Base-by-base conservation (phyloP, 2,113 vertebrate species). In the Triplophysa siluroides region DNA sequence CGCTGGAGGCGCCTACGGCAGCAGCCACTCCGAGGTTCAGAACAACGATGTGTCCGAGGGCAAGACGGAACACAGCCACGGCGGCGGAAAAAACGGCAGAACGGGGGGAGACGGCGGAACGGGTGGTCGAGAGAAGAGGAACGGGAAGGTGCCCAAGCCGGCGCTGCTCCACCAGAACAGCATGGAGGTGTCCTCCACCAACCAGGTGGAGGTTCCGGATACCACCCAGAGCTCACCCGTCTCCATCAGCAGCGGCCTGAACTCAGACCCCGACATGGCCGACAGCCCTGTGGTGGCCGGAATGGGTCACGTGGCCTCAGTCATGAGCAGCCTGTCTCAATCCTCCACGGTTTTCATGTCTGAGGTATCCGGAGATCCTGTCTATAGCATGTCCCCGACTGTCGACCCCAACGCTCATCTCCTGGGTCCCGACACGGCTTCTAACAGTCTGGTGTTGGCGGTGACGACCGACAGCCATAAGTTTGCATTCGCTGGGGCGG, bases 31-130 rank as follows among this genome's bases (percentile, higher is more conserved):
- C 0, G 98, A 98, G 90, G 97, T 99, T 81, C 98, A 99, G 90
- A 98, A 99, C 92, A 99, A 97, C 0, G 97, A 99, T 21, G 97
- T 99, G 80, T 98, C 97, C 0, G 97, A 99, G 84, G 96, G 97
- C 84, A 96, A 97, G 90, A 98, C 96, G 0, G 96, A 97, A 84
- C 94, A 94, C 87, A 93, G 93, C 83, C 94, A 96, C 0, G 87
- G 92, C 79, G 95, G 95, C 73, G 87, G 86, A 23, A 82, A 89
- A 90, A 86, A 83, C 2, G 91, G 95, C 93, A 85, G 83, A 85
- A 83, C 50, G 93, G 95, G 0, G 73, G 92, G 85, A 90, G 93
- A 80, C 0, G 78, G 76, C 12, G 85, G 85, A 11, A 79, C 78
- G 1, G 71, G 78, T 0, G 92, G 92, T 83, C 93, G 95, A 13